phyloP scores from a whole-genome alignment of 2,797 vertebrate genomes.

The Poeciliopsis presidionis region DNA sequence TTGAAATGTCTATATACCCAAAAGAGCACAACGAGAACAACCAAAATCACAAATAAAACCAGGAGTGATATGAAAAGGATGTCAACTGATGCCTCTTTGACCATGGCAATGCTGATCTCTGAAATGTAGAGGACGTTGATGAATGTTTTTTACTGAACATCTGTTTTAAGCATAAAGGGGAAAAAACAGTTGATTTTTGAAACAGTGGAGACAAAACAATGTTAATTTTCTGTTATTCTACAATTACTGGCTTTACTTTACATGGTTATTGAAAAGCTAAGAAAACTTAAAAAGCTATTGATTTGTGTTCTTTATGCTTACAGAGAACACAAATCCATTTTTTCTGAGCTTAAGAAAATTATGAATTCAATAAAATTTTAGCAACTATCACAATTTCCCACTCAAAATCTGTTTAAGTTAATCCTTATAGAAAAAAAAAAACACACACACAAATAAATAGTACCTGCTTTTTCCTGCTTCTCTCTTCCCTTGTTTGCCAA shows the following conservation, averaged over 20 bases:
- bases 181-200: neutral
- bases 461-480: conserved; percentile 1
- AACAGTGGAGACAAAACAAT: neutral
- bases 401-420: neutral
- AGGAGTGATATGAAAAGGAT: conserved; percentile 36
- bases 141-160: neutral
- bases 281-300: neutral
- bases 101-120: neutral
- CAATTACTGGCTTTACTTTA: neutral
- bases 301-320: neutral
- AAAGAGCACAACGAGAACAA: conserved; percentile 40
- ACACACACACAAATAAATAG: neutral
- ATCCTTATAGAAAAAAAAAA: neutral
- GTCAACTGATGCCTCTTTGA: neutral
- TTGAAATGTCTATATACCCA: conserved; percentile 20
- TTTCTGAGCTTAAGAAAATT: neutral
- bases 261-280: neutral
- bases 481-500: neutral
- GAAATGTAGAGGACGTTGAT: neutral
- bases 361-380: too few species aligned
- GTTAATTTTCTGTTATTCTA: too few species aligned
- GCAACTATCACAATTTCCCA: neutral
- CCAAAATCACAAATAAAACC: conserved; percentile 38
- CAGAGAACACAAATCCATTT: neutral
- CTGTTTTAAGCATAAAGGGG: neutral